Evolutionary conservation across 2,797 vertebrate genomes (phyloP).

Genomic region (Falco novaeseelandiae): DNA sequence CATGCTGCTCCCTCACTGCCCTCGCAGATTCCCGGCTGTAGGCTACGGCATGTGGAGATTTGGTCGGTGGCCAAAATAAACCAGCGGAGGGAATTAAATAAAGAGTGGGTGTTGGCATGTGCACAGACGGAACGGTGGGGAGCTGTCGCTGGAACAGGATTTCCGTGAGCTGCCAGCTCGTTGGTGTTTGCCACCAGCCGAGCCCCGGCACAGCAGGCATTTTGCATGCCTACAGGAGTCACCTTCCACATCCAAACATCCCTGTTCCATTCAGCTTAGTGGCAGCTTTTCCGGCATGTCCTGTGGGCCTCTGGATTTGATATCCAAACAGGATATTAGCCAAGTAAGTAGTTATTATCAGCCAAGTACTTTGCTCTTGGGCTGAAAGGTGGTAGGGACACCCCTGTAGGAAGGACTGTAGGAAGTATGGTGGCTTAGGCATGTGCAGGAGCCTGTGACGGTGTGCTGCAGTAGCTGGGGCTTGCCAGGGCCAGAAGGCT

Average conservation of each 20-base stretch:
- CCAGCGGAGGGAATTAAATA: not conserved
- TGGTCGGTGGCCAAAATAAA: not conserved
- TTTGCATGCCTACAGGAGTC: not conserved
- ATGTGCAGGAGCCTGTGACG: not conserved
- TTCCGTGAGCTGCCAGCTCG: not conserved
- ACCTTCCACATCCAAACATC: not conserved
- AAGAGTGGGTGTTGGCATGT: not conserved
- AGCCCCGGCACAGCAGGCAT: not conserved
- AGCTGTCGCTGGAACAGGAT: not conserved
- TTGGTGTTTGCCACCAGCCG: not conserved
- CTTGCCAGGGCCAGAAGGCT: not conserved
- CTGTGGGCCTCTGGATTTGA: fast-evolving
- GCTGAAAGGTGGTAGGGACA: not conserved
- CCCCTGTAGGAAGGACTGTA: no score
- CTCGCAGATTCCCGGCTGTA: not conserved
- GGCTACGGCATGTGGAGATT: not conserved
- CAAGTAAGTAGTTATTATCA: not conserved
- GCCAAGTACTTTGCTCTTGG: not conserved
- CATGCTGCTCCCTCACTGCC: not conserved
- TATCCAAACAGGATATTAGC: not conserved
- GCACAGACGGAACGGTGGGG: fast-evolving
- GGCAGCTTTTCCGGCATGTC: fast-evolving
- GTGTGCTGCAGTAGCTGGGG: fast-evolving
- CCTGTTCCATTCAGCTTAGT: fast-evolving
- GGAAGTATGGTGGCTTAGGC: not conserved